These are phyloP conservation scores for Chloroceryle inda DNA, from an alignment of 2,797 vertebrate genomes.

Conservation along the genomic window DNA sequence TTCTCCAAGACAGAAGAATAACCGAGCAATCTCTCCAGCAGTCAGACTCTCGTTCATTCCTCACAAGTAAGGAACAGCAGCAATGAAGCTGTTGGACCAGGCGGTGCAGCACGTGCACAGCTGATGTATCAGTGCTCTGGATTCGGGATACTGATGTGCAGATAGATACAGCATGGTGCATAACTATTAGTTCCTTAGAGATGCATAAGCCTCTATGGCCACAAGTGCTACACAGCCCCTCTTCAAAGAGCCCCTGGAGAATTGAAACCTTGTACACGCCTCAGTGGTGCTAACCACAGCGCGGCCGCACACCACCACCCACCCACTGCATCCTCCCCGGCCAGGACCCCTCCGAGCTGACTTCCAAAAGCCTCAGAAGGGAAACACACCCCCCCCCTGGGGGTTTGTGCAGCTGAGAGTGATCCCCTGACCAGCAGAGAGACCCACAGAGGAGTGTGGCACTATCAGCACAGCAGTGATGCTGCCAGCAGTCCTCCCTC, in stretches of 20 bases:
- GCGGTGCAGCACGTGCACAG: not conserved
- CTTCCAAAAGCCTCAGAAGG: not conserved
- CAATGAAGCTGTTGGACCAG: not conserved
- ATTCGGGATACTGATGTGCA: not conserved
- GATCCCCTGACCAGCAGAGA: rapidly evolving
- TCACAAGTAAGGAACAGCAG: not conserved
- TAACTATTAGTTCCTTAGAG: not conserved
- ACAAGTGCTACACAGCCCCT: rapidly evolving
- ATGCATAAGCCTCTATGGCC: not conserved
- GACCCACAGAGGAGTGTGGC: rapidly evolving
- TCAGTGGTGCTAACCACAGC: not conserved
- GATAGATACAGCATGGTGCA: not conserved
- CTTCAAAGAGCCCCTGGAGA: no score
- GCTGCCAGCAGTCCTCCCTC: not conserved
- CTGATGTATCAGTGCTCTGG: rapidly evolving
- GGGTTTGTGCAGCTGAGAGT: not conserved
- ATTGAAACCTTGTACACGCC: rapidly evolving
- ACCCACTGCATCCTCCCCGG: no score
- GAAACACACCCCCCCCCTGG: not conserved
- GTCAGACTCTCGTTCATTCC: not conserved
- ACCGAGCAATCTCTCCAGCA: not conserved
- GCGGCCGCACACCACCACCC: rapidly evolving
- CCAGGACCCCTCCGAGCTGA: not conserved
- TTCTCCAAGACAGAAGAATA: not conserved
- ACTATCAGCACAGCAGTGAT: rapidly evolving